Evolutionary conservation across 2,797 vertebrate species (phyloP).

Genomic region (Moxostoma hubbsi): DNA sequence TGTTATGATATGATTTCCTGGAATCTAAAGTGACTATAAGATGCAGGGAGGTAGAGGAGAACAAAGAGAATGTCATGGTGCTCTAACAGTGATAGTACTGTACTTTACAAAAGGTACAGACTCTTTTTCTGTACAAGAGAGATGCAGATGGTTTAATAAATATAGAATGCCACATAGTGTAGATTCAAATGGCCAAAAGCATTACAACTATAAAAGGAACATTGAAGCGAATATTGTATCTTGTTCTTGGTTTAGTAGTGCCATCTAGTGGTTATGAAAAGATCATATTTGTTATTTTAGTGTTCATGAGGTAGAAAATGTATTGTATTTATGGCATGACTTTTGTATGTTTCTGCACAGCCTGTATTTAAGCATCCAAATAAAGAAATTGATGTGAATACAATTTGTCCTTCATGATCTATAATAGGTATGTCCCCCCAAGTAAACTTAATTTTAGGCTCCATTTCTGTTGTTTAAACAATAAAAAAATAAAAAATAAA

Average conservation of each 20-base stretch:
- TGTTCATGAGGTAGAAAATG: not conserved
- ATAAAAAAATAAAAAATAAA: not conserved
- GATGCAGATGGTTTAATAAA: no score
- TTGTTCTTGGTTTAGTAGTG: constrained; percentile 5
- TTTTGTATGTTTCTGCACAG: no score
- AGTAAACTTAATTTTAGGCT: no score
- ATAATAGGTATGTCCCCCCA: not conserved
- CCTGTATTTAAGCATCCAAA: not conserved
- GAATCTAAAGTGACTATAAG: not conserved
- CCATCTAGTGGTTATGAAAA: constrained; percentile 19
- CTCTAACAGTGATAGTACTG: not conserved
- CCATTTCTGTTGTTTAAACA: no score
- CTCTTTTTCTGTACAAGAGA: no score
- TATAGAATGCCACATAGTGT: not conserved
- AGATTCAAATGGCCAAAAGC: not conserved
- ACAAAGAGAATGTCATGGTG: not conserved
- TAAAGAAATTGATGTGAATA: no score
- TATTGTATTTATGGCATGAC: not conserved
- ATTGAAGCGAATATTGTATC: not conserved
- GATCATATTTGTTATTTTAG: not conserved
- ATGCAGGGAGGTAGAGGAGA: no score
- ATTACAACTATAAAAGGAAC: not conserved
- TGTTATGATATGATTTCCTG: not conserved
- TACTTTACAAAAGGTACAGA: not conserved
- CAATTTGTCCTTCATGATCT: not conserved